phyloP scores from a whole-genome alignment of 92 coral and sea anemone genomes.

The Actinernus sp. region DNA sequence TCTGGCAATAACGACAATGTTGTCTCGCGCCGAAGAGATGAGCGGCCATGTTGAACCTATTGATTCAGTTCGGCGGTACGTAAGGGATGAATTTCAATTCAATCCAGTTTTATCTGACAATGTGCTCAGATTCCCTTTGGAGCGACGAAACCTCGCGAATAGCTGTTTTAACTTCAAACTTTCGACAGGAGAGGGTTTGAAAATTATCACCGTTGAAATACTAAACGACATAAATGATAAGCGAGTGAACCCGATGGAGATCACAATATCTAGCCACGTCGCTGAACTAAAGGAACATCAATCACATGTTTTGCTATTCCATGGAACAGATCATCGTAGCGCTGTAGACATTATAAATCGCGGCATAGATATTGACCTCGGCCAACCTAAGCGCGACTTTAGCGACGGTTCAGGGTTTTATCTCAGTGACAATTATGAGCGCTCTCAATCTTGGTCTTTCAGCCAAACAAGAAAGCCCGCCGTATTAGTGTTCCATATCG shows the following conservation, averaged over 20 bases:
- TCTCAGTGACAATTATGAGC: not conserved
- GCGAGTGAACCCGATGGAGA: not conserved
- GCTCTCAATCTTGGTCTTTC: not conserved
- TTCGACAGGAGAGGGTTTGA: not conserved
- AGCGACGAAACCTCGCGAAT: too few relatives aligned
- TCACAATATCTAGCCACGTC: not conserved
- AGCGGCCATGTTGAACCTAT: not conserved
- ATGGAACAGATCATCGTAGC: constrained; percentile 14
- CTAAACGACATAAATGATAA: not conserved
- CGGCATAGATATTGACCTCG: not conserved
- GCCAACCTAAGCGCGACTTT: constrained; percentile 2
- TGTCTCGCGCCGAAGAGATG: not conserved
- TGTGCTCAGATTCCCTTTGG: not conserved
- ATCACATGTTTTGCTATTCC: not conserved
- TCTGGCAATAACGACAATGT: not conserved
- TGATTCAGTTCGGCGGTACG: not conserved
- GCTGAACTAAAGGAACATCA: not conserved
- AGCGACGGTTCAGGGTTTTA: constrained; percentile 22
- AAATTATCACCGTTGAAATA: not conserved
- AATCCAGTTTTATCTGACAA: not conserved
- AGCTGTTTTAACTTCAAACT: not conserved
- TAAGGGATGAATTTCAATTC: not conserved
- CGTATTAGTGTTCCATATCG: not conserved
- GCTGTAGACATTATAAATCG: constrained; percentile 5
- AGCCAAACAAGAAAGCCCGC: not conserved